These are phyloP conservation scores for Ceratina japonica DNA, from an alignment of 1,140 invertebrate genomes.

Conservation along the genomic window DNA sequence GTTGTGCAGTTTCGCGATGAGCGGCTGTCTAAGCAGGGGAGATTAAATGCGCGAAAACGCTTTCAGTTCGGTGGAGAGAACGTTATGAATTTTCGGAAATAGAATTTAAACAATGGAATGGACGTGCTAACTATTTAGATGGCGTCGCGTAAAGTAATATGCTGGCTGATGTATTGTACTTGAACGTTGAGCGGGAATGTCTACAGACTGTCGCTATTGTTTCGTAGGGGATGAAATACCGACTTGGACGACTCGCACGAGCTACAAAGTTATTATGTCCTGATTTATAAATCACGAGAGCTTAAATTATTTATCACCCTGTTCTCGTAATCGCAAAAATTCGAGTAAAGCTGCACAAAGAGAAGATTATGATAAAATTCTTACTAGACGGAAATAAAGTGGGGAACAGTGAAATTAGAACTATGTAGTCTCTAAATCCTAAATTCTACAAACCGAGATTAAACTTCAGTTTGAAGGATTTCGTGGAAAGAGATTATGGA, in stretches of 20 bases:
- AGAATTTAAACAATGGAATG: not conserved
- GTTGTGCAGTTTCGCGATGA: not conserved
- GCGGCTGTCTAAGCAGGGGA: not conserved
- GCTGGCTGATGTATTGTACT: not conserved
- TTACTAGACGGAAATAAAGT: too few relatives aligned
- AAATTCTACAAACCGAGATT: not conserved
- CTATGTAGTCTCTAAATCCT: not conserved
- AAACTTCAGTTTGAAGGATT: slow-evolving; percentile 3
- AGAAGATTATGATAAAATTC: too few relatives aligned
- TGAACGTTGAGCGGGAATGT: not conserved
- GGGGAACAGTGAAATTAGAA: not conserved
- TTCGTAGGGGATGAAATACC: not conserved
- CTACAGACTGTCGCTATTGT: not conserved
- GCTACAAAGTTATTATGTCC: too few relatives aligned
- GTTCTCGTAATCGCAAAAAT: too few relatives aligned
- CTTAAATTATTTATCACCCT: too few relatives aligned
- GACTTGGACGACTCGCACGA: too few relatives aligned
- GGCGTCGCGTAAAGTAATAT: not conserved
- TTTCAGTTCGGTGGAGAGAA: not conserved
- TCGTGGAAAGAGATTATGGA: not conserved
- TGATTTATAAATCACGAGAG: too few relatives aligned
- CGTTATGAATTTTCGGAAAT: not conserved
- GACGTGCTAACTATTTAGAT: not conserved
- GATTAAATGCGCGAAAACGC: not conserved
- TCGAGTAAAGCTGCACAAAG: too few relatives aligned